A percentile compares a stretch with the other conserved stretches of the same genome.
Evolutionary conservation across 2,888 invertebrate genomes (phyloP).

Genomic region (Xestoiulus laeticollis): DNA sequence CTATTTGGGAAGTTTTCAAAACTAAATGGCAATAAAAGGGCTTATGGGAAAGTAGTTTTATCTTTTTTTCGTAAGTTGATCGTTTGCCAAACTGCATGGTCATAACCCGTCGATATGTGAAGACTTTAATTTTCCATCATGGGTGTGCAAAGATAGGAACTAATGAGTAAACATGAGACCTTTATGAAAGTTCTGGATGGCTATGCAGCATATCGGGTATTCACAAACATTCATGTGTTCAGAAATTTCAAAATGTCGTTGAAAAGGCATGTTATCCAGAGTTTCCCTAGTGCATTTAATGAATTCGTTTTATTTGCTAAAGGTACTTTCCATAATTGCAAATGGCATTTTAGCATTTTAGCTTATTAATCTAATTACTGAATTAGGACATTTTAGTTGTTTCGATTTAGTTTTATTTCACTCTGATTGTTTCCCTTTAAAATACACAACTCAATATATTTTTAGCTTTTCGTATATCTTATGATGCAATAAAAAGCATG

Average conservation of each 20-base stretch:
- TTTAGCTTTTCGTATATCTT: background rate
- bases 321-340: too few species aligned
- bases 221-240: background rate
- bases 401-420: background rate
- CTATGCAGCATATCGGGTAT: too few species aligned
- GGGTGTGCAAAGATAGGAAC: background rate
- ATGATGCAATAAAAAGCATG: background rate
- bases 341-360: too few species aligned
- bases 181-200: background rate
- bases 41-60: constrained; percentile 32
- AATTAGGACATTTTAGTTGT: background rate
- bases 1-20: background rate
- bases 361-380: background rate
- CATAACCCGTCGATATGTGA: background rate
- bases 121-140: background rate
- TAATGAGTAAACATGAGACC: background rate
- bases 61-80: constrained; percentile 5
- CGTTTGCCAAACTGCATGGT: background rate
- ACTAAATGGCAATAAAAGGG: constrained; percentile 23
- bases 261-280: too few species aligned
- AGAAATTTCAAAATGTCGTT: background rate
- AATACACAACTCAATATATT: constrained; percentile 12
- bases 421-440: background rate
- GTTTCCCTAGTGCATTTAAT: too few species aligned
- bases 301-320: too few species aligned